These are phyloP conservation scores for Drosophila anomelani DNA, from an alignment of 2,888 invertebrate species.

Conservation along the genomic window DNA sequence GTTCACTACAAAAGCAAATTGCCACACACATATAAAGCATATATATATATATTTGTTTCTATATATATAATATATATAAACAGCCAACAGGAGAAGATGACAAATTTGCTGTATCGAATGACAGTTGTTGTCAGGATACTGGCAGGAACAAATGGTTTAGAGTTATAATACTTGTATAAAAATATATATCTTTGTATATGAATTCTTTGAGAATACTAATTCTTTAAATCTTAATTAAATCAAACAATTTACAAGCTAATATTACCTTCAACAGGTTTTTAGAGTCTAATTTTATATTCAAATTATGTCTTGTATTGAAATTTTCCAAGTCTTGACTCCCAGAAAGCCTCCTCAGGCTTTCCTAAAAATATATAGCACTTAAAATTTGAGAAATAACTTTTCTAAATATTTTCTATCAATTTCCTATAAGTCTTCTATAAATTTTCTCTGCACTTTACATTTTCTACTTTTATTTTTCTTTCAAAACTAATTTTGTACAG, in stretches of 20 bases:
- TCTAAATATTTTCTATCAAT: neutral
- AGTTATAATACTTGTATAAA: neutral
- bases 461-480: neutral
- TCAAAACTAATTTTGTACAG: neutral
- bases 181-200: neutral
- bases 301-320: neutral
- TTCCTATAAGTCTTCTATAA: neutral
- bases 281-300: neutral
- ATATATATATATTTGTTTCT: neutral
- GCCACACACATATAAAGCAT: neutral
- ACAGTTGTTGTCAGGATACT: slow-evolving; percentile 24
- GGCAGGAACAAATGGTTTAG: neutral
- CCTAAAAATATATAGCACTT: neutral
- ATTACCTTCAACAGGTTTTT: too few species aligned
- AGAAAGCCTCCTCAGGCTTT: neutral
- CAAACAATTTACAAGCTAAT: too few species aligned
- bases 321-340: neutral
- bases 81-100: slow-evolving; percentile 30
- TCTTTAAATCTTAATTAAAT: neutral
- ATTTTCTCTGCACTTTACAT: neutral
- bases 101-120: slow-evolving; percentile 54
- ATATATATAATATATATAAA: neutral
- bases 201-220: neutral
- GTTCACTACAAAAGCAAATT: slow-evolving; percentile 22
- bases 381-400: neutral